phyloP scores from a whole-genome alignment of 2,888 invertebrate genomes.

The Tetramorium bicarinatum region DNA sequence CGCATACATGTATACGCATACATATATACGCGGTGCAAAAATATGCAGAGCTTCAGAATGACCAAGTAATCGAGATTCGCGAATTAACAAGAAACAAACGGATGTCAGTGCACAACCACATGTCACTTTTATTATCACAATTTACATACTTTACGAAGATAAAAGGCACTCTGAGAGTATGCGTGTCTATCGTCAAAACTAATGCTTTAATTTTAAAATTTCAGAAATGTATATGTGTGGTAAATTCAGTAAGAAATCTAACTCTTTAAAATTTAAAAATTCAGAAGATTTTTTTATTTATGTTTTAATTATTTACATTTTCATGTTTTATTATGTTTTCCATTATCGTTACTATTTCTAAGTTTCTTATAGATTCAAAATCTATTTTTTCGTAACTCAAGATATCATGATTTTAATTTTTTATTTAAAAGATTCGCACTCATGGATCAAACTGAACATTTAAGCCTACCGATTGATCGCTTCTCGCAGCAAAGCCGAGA shows the following conservation, averaged over 20 bases:
- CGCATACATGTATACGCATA: not conserved
- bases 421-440: not conserved
- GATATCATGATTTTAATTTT: not conserved
- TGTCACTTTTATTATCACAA: not conserved
- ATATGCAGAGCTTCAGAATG: conserved; percentile 1
- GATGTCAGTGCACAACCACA: not conserved
- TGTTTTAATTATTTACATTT: not conserved
- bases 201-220: not conserved
- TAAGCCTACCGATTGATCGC: conserved; percentile 38
- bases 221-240: not conserved
- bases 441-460: not conserved
- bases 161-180: not conserved
- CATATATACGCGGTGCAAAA: not conserved
- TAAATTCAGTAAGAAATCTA: not conserved
- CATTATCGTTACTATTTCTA: not conserved
- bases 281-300: not conserved
- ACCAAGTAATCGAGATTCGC: conserved; percentile 57
- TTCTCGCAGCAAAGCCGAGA: conserved; percentile 27
- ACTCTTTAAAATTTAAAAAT: not conserved
- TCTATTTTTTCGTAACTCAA: not conserved
- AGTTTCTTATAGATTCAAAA: not conserved
- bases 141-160: not conserved
- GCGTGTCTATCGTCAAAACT: not conserved
- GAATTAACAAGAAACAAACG: conserved; percentile 48
- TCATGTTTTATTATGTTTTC: not conserved